These are phyloP conservation scores for Dromiciops gliroides DNA, from an alignment of 2,113 vertebrate species.

Conservation along the genomic window DNA sequence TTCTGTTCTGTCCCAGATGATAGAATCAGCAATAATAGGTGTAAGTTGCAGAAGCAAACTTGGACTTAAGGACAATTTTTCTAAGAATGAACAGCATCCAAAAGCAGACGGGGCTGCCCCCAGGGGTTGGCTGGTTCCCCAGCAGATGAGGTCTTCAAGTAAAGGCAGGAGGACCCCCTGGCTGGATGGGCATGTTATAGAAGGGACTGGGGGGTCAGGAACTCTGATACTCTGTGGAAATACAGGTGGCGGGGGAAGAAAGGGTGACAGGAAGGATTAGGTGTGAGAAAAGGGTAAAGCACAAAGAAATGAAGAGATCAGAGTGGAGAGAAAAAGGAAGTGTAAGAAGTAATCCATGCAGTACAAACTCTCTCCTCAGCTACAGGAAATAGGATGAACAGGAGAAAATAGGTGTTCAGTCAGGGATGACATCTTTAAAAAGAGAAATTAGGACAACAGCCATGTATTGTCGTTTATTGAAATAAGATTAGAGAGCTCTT, in stretches of 20 bases:
- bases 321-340: background rate
- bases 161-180: background rate
- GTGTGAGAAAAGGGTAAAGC: background rate
- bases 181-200: background rate
- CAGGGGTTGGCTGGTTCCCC: background rate
- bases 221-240: background rate
- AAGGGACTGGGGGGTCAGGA: background rate
- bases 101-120: background rate
- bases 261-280: background rate
- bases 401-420: background rate
- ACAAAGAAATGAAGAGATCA: background rate
- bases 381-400: background rate
- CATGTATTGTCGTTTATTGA: background rate
- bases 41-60: background rate
- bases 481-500: background rate
- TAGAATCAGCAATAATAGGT: background rate
- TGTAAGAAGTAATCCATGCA: background rate
- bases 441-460: background rate
- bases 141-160: background rate
- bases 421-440: conserved; percentile 4
- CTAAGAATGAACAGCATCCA: background rate
- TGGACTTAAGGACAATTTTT: background rate
- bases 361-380: background rate
- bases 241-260: background rate
- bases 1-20: background rate